These are phyloP conservation scores for Linurgus olivaceus DNA, from an alignment of 2,797 vertebrate species.

Conservation along the genomic window DNA sequence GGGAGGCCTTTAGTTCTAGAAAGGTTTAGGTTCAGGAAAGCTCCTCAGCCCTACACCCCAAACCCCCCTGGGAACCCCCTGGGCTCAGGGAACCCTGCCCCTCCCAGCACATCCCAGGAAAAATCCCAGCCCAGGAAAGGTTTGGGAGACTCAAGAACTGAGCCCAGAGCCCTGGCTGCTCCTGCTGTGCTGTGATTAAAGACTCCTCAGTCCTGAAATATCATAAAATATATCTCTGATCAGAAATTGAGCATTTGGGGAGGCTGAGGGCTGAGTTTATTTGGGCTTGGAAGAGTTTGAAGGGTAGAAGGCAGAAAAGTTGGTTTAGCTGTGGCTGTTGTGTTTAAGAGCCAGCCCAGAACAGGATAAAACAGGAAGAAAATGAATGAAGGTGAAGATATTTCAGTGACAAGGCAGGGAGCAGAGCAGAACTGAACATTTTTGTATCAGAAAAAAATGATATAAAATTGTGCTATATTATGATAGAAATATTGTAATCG, in stretches of 20 bases:
- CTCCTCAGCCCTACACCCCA: not conserved
- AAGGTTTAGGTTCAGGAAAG: not conserved
- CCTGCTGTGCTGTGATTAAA: not conserved
- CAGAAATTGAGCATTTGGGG: fast-evolving
- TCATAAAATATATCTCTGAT: not conserved
- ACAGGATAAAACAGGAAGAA: not conserved
- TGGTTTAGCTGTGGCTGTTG: not conserved
- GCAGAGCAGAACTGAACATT: not conserved
- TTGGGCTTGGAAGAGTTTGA: not conserved
- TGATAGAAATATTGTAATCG: not conserved
- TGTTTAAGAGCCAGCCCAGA: not conserved
- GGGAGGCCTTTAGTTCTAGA: not conserved
- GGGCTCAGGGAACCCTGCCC: not conserved
- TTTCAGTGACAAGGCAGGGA: not conserved
- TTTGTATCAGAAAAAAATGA: not conserved
- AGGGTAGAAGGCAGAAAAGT: not conserved
- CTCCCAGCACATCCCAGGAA: not conserved
- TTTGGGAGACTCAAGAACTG: not conserved
- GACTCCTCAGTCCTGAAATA: not conserved
- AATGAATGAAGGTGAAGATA: not conserved
- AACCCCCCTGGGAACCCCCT: fast-evolving
- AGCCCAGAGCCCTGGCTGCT: not conserved
- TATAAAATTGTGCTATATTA: not conserved
- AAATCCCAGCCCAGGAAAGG: not conserved
- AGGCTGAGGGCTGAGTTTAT: not conserved